Base-by-base conservation (phyloP, 2,113 vertebrate species). In the Panurus biarmicus region DNA sequence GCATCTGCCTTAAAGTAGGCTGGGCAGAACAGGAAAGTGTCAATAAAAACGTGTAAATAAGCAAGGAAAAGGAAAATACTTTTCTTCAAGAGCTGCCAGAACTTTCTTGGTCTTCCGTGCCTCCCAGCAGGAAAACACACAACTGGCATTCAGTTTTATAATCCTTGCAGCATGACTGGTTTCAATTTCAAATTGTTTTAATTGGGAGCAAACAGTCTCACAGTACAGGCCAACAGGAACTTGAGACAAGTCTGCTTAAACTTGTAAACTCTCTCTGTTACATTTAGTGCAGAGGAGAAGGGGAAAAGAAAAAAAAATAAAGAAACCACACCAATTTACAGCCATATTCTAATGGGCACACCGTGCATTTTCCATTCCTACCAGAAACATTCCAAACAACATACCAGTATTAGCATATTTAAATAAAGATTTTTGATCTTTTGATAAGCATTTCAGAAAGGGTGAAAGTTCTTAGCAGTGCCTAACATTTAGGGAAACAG, bases 401-500 rank as follows among this genome's bases (percentile, higher is more conserved):
- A n/a, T 10, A 73, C 9, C 44, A 53, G 33, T 16, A 60, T 61
- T 26, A 74, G 44, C 24, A 69, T 11, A 70, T 15, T 79, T 21
- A 62, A 80, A 79, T 53, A 56, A 45, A 72, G 33, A 40, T 14
- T 84, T 78, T n/a, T 56, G 15, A 69, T 58, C 28, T 66, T 25
- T 70, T 2, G 2, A 54, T 86, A 74, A 66, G 50, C 5, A 0
- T 61, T 93, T 76, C 67, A 80, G 69, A 75, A 91, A 83, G 51
- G 23, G n/a, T 47, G 10, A 40, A 79, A 81, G 53, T 40, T 70
- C 67, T 82, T 9, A 73, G 82, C 48, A 58, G 60, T 77, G 69
- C 22, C 82, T 80, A 73, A 66, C 60, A 38, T 28, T 45, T 4
- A 80, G 91, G 92, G 89, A 95, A 97, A 93, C 87, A 92, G 92